Percentiles rank a stretch among this genome's conserved stretches.
Conservation (phyloP, 2,113 vertebrate genomes). For the Nycticebus coucang region DNA sequence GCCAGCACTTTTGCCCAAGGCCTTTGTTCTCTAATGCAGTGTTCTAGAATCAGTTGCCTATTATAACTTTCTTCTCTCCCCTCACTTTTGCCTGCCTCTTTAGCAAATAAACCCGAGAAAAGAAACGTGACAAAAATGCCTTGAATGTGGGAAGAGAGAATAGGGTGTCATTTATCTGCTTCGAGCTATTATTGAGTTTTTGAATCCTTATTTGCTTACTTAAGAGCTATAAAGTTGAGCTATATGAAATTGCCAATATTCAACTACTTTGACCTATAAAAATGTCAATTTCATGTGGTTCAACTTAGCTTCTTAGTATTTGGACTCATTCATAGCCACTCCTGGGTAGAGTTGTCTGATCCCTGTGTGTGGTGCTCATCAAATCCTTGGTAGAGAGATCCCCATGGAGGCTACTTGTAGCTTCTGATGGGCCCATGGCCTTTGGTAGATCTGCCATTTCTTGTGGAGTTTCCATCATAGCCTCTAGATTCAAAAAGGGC, state of each 20-base stretch:
- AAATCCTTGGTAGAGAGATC: background rate
- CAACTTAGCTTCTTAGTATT: background rate
- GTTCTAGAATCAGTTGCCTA: background rate
- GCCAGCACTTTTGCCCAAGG: background rate
- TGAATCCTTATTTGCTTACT: conserved; percentile 33
- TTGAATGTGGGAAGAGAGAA: background rate
- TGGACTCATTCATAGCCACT: conserved; percentile 36
- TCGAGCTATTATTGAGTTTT: background rate
- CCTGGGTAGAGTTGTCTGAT: conserved; percentile 64
- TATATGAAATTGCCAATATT: background rate
- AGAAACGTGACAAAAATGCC: conserved; percentile 20
- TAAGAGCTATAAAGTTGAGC: conserved; percentile 40
- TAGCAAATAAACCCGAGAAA: conserved; percentile 5
- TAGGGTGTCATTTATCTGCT: background rate
- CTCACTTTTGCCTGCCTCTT: background rate
- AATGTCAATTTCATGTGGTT: background rate
- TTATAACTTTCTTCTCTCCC: background rate
- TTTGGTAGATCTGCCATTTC: conserved; percentile 49
- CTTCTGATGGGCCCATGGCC: conserved; percentile 28
- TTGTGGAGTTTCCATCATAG: conserved; percentile 69
- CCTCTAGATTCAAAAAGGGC: conserved; percentile 67
- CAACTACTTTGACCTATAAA: background rate
- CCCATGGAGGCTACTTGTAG: conserved; percentile 16
- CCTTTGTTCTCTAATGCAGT: background rate
- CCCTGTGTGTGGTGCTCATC: conserved; percentile 46